A percentile compares a stretch with the other conserved stretches of the same genome.
Conservation (phyloP, 1,140 invertebrate species). For the Drosophila trapezifrons region DNA sequence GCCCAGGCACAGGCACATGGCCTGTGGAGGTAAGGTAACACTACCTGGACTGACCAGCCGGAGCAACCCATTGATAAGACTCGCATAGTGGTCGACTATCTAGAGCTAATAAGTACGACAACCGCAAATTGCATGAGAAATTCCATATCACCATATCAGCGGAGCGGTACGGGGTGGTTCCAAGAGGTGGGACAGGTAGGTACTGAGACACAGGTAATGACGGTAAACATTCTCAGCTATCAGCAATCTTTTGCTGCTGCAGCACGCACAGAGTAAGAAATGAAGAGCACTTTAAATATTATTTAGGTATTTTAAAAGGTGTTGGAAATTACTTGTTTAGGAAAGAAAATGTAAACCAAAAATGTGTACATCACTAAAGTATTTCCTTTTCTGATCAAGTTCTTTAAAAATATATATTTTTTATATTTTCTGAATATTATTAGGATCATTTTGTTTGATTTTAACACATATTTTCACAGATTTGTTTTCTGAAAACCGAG, state of each 20-base stretch:
- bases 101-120: conserved; percentile 66
- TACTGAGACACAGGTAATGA: conserved; percentile 42
- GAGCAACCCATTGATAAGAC: conserved; percentile 61
- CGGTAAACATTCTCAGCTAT: conserved; percentile 35
- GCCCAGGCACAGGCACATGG: too few relatives aligned
- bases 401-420: too few relatives aligned
- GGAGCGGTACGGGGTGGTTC: background rate
- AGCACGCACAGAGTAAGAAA: conserved; percentile 29
- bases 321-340: too few relatives aligned
- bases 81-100: conserved; percentile 40
- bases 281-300: background rate
- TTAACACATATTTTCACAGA: too few relatives aligned
- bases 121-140: conserved; percentile 68
- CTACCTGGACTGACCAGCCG: conserved; percentile 59
- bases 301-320: too few relatives aligned
- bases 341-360: too few relatives aligned
- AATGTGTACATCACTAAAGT: too few relatives aligned
- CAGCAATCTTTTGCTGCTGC: conserved; percentile 18
- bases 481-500: too few relatives aligned
- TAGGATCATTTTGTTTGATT: too few relatives aligned
- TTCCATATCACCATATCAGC: conserved; percentile 17
- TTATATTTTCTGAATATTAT: too few relatives aligned
- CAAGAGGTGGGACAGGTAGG: background rate
- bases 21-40: conserved; percentile 16
- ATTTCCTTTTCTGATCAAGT: too few relatives aligned